Conservation (phyloP, 2,797 vertebrate species). For the Bovichtus variegatus region DNA sequence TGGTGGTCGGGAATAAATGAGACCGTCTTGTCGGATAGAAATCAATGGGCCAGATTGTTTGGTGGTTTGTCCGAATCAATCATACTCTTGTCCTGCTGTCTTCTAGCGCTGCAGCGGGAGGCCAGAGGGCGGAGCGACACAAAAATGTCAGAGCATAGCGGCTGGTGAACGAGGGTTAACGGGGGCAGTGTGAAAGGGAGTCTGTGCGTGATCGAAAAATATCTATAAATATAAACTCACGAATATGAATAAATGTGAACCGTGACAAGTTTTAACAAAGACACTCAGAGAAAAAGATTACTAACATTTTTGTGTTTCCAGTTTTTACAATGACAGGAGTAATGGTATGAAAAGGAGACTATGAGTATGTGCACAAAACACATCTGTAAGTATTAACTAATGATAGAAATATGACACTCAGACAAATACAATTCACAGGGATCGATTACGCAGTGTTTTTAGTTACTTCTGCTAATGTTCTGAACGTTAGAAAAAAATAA, state of each 20-base stretch:
- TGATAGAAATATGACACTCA: background rate
- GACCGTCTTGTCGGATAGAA: slow-evolving; percentile 68
- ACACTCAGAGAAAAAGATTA: background rate
- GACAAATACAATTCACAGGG: too few relatives aligned
- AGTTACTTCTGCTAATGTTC: too few relatives aligned
- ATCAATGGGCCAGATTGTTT: slow-evolving; percentile 84
- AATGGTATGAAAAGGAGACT: background rate
- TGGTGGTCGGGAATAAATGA: slow-evolving; percentile 65
- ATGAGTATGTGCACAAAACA: background rate
- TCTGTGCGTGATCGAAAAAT: slow-evolving; percentile 18
- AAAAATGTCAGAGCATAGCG: slow-evolving; percentile 59
- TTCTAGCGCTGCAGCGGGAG: slow-evolving; percentile 44
- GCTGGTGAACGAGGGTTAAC: slow-evolving; percentile 62
- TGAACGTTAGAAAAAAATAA: too few relatives aligned
- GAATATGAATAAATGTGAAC: slow-evolving; percentile 9
- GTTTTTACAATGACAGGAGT: background rate
- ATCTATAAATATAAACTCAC: slow-evolving; percentile 25
- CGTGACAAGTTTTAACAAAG: background rate
- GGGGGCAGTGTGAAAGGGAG: slow-evolving; percentile 34
- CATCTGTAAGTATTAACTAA: background rate
- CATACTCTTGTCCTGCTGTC: slow-evolving; percentile 79
- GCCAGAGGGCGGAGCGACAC: slow-evolving; percentile 60
- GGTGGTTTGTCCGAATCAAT: slow-evolving; percentile 81
- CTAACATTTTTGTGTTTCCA: background rate
- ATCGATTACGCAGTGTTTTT: background rate